Evolutionary conservation across 2,113 vertebrate species (phyloP).

Genomic region (Australoheros scitulus): DNA sequence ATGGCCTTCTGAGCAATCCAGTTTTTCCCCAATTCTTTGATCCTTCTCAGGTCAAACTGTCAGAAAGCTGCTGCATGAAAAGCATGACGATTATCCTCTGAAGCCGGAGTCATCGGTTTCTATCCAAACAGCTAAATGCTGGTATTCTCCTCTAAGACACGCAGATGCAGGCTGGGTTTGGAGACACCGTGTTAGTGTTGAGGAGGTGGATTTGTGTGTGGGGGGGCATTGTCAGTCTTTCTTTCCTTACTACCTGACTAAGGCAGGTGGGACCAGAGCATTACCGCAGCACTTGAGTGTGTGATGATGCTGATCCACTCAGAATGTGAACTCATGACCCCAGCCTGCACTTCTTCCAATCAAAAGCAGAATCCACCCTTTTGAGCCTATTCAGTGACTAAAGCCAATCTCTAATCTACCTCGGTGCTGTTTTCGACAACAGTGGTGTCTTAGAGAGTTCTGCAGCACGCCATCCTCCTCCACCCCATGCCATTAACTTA

Average conservation of each 20-base stretch:
- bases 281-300: conserved; percentile 66
- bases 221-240: not conserved
- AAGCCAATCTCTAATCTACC: conserved; percentile 58
- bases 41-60: conserved; percentile 51
- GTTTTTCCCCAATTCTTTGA: conserved; percentile 40
- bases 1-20: conserved; percentile 24
- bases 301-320: conserved; percentile 64
- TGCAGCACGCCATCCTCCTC: not conserved
- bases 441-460: conserved; percentile 12
- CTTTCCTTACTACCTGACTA: conserved; percentile 27
- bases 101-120: conserved; percentile 56
- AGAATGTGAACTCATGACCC: conserved; percentile 71
- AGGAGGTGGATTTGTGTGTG: conserved; percentile 56
- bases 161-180: conserved; percentile 49
- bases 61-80: conserved; percentile 32
- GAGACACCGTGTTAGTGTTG: conserved; percentile 43
- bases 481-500: conserved; percentile 22
- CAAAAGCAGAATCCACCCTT: conserved; percentile 52
- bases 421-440: conserved; percentile 47
- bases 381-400: conserved; percentile 46
- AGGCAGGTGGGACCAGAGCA: conserved; percentile 60
- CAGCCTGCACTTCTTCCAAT: conserved; percentile 55
- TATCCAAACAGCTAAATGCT: conserved; percentile 58
- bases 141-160: conserved; percentile 58
- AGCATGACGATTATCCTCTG: conserved; percentile 47